Base-by-base conservation (phyloP, 2,888 invertebrate genomes). In the Aleiodes testaceus region DNA sequence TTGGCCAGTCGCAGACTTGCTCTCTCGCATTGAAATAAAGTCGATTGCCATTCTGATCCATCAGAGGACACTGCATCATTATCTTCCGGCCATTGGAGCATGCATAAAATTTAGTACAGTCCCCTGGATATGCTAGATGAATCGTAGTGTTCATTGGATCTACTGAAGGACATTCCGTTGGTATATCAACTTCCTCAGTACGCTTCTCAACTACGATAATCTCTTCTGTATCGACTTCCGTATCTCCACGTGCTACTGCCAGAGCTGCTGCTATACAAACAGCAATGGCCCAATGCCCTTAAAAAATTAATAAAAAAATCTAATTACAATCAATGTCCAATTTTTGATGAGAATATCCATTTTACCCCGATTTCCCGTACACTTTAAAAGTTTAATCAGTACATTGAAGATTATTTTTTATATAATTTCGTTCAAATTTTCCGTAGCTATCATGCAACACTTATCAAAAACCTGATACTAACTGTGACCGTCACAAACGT, bases 41-140 rank as follows among this genome's bases (percentile, higher is more conserved):
- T 12, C 76, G 67, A 12, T 73, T 65, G 1, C 72, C 75, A 0
- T 44, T 9, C 0, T 9, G 3, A 44, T 68, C 72, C 53, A 70
- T 75, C 0, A 52, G n/a, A 2, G 80, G 77, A 66, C 80, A 82
- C 1, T 66, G 4, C 68, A 55, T 45, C 4, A 73, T 1, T 4
- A 72, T 45, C 59, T 77, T 78, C 1, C 50, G 4, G 1, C 75
- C 77, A 11, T 70, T 55, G 5, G 18, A 16, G 36, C 82, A 81
- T 7, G 36, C 72, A 71, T 82, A 82, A 55, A 77, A 82, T 52
- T 78, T 78, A 3, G 78, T 77, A 14, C 82, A 81, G 16, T 80
- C 79, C 2, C 11, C 18, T 20, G 80, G 80, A 59, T 81, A 79
- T 0, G 70, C 64, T 0, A 83, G 3, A n/a, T 75, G 72, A 53